Evolutionary conservation across 2,113 vertebrate species (phyloP).

Genomic region (Lophotis ruficrista): DNA sequence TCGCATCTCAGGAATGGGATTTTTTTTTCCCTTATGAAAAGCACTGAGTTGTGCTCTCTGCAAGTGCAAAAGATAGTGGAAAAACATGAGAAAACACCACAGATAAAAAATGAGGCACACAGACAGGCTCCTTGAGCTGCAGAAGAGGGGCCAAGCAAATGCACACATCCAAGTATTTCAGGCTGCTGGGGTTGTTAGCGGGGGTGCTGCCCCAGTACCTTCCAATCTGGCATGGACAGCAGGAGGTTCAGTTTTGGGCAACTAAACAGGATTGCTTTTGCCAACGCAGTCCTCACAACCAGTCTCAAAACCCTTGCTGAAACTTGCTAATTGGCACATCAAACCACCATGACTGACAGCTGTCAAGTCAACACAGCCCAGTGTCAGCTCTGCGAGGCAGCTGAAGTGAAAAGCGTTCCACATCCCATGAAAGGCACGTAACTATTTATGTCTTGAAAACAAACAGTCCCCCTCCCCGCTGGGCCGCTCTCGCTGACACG

Average conservation of each 20-base stretch:
- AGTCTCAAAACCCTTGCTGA: background rate
- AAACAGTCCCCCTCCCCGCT: background rate
- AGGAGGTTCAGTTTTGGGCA: background rate
- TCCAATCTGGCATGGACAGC: background rate
- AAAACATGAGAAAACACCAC: background rate
- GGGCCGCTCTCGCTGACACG: background rate
- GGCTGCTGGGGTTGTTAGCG: background rate
- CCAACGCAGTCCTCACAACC: background rate
- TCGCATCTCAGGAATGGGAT: background rate
- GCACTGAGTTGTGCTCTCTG: background rate
- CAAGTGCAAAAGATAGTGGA: background rate
- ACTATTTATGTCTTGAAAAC: background rate
- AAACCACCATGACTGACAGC: background rate
- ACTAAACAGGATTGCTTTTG: background rate
- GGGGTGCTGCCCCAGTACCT: background rate
- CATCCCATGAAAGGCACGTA: background rate
- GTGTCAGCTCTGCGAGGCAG: background rate
- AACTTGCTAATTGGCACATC: background rate
- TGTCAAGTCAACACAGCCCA: background rate
- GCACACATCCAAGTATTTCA: background rate
- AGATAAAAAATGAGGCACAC: background rate
- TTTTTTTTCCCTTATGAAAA: background rate
- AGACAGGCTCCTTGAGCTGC: background rate
- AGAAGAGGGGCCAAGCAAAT: background rate
- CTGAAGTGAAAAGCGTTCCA: background rate